These are phyloP conservation scores for Ceratitis capitata DNA, from an alignment of 1,140 invertebrate genomes.

Conservation along the genomic window DNA sequence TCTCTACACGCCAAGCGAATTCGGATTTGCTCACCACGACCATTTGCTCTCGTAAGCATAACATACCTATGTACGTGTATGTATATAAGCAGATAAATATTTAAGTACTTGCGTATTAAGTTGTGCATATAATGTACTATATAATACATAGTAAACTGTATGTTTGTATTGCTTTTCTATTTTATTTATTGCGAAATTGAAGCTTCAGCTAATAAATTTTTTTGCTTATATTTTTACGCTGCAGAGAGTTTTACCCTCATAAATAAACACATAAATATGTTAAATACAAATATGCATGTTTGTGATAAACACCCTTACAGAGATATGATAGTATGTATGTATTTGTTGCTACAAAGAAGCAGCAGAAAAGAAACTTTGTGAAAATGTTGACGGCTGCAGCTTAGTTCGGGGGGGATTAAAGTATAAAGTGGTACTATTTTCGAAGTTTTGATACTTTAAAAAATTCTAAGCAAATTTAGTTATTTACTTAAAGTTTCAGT, in stretches of 20 bases:
- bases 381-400: no score
- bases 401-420: no score
- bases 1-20: slow-evolving; percentile 4
- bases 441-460: no score
- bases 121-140: neutral
- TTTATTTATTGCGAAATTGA: neutral
- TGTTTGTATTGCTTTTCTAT: neutral
- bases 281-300: neutral
- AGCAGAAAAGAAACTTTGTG: no score
- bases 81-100: neutral
- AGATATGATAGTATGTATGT: neutral
- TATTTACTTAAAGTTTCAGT: no score
- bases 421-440: no score
- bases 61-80: neutral
- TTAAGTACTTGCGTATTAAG: neutral
- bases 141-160: neutral
- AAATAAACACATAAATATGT: neutral
- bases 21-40: neutral
- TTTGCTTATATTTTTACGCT: neutral
- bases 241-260: neutral
- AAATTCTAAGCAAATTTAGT: no score
- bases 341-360: no score
- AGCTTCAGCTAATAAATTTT: neutral
- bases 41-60: no score
- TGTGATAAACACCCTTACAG: neutral